Evolutionary conservation across 2,113 vertebrate genomes (phyloP).

Genomic region (Brachionichthys hirsutus): DNA sequence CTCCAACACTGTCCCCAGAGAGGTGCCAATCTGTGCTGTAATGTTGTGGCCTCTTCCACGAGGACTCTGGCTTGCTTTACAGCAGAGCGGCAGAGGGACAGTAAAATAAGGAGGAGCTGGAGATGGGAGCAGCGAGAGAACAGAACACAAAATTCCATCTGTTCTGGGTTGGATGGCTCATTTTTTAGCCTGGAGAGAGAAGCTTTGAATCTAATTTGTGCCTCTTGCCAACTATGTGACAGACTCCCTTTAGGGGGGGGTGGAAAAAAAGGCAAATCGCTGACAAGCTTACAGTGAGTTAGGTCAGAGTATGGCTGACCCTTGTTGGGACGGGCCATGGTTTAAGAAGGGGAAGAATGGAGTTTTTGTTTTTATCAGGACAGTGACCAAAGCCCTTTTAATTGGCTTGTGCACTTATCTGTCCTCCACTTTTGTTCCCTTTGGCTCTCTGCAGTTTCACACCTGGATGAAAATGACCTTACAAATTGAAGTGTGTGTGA

Average conservation of each 20-base stretch:
- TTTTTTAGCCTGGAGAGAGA: slow-evolving; percentile 76
- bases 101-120: slow-evolving; percentile 32
- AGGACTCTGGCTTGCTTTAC: slow-evolving; percentile 55
- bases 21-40: slow-evolving; percentile 51
- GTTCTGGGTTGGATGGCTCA: slow-evolving; percentile 73
- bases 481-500: slow-evolving; percentile 10
- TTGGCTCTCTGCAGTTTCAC: slow-evolving; percentile 1
- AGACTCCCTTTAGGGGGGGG: slow-evolving; percentile 65
- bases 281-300: slow-evolving; percentile 51
- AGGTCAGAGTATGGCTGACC: slow-evolving; percentile 48
- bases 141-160: slow-evolving; percentile 79
- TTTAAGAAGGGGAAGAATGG: slow-evolving; percentile 5
- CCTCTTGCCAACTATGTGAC: slow-evolving; percentile 76
- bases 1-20: slow-evolving; percentile 40
- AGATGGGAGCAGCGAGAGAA: slow-evolving; percentile 48
- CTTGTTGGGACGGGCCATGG: slow-evolving; percentile 26
- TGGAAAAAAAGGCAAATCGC: slow-evolving; percentile 53
- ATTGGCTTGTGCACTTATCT: slow-evolving; percentile 23
- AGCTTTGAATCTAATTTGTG: slow-evolving; percentile 78
- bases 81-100: slow-evolving; percentile 45
- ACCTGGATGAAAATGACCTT: slow-evolving; percentile 28
- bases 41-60: slow-evolving; percentile 50
- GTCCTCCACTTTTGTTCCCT: neutral
- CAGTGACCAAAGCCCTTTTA: slow-evolving; percentile 23
- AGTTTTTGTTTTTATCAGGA: slow-evolving; percentile 10